Evolutionary conservation across 2,888 invertebrate species (phyloP), one percentile per base, ranked within the genome.

Genomic region (Salpingus planirostris): DNA sequence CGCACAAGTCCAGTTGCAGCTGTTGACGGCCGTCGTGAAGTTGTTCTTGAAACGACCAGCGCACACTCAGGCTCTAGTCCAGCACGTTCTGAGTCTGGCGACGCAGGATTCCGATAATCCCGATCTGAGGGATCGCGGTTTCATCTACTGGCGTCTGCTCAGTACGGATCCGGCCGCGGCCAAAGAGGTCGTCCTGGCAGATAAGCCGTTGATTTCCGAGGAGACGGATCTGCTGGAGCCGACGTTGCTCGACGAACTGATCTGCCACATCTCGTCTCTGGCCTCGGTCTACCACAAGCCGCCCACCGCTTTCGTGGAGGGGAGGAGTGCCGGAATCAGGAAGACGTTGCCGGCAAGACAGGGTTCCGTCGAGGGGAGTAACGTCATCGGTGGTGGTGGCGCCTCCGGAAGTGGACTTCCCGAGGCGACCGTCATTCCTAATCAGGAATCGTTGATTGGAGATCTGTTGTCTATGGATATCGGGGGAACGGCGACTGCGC

Each of bases 121-220:
- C 0, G 98, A 98, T 64, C 72, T 98, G 22, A 73, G 98, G 38
- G 98, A 98, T 64, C 84, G 98, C 42, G 98, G 98, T 26, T 98
- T 97, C 66, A 98, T 98, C 58, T 98, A 99, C 68, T 99, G 98
- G 98, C 80, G 98, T 25, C 73, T 98, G 31, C 70, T 98, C 15
- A 97, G 96, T 21, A 98, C 98, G 1, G 98, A 99, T 69, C 98
- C 98, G 0, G 96, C 93, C 3, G 98, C 98, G 1, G 98, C 98
- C 12, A 98, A 98, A 33, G 96, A 98, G 65, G 97, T 98, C 18
- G 97, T 99, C 1, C 69, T 98, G 26, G 97, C 98, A 0, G 98
- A 99, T 65, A 98, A 98, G 59, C 98, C 98, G 1, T 73, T 99
- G 31, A 99, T 98, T 60, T 95, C 95, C 0, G 98, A 99, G 64